phyloP scores from a whole-genome alignment of 2,888 invertebrate species.

The Dromius quadrimaculatus region DNA sequence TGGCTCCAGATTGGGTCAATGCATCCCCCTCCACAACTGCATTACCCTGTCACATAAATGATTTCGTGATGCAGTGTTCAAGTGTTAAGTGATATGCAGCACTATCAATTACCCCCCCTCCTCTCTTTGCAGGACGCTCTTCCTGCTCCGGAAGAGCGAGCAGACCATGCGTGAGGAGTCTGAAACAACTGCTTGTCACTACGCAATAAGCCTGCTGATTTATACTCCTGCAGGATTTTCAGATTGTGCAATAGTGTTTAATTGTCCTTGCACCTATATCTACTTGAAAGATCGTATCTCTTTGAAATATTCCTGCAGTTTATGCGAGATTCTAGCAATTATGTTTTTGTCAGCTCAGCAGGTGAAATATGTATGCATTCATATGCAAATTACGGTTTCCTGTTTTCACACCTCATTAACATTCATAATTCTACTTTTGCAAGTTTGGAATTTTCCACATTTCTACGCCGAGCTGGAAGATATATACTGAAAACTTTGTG shows the following conservation, averaged over 20 bases:
- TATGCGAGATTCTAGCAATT: not conserved
- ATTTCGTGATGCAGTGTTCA: slow-evolving; percentile 41
- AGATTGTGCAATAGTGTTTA: slow-evolving; percentile 33
- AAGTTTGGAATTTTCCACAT: too few species aligned
- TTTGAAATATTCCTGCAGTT: slow-evolving; percentile 15
- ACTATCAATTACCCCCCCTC: slow-evolving; percentile 43
- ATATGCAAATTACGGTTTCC: not conserved
- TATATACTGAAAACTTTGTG: too few species aligned
- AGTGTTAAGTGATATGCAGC: slow-evolving; percentile 46
- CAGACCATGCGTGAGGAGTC: slow-evolving; percentile 23
- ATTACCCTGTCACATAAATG: slow-evolving; percentile 46
- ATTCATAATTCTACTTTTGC: not conserved
- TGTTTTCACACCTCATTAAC: not conserved
- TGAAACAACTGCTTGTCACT: slow-evolving; percentile 33
- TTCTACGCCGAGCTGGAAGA: too few species aligned
- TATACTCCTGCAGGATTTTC: slow-evolving; percentile 10
- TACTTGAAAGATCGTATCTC: slow-evolving; percentile 14
- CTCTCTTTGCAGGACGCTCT: not conserved
- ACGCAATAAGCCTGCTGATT: slow-evolving; percentile 32
- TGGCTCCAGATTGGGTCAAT: not conserved
- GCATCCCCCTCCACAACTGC: slow-evolving; percentile 20
- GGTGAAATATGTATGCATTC: not conserved
- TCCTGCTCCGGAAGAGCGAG: not conserved
- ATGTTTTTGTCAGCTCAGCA: not conserved
- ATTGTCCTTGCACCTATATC: slow-evolving; percentile 23